Base-by-base conservation (phyloP, 2,113 vertebrate genomes). In the Cettia cetti region DNA sequence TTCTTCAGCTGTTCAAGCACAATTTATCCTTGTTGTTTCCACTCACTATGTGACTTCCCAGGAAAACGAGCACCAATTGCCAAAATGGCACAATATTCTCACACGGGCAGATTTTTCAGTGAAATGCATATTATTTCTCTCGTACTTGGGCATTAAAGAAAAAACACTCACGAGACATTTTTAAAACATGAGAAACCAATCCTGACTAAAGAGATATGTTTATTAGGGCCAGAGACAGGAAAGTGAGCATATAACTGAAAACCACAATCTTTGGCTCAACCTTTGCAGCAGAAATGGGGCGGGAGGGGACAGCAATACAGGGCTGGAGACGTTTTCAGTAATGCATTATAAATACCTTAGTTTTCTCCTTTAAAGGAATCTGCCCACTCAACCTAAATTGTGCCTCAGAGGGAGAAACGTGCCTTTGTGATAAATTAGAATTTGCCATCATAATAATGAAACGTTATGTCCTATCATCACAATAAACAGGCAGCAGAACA, bases 21-120 rank as follows among this genome's bases (percentile, higher is more conserved):
- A 93, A 97, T 96, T 96, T 94, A 87, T 69, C 91, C 72, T 91
- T 96, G 94, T 79, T 92, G 79, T 95, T 97, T 94, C 82, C 90
- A 93, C 93, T 76, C 66, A 76, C 86, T 84, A 86, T 60, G 65
- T 35, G 72, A 79, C 92, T 95, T 95, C 85, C 87, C 90, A 77
- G 59, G 63, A 91, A 94, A 72, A 79, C 72, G 86, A 82, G 66
- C 19, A 4, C 56, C 82, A 94, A 60, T 16, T 74, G 90, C 86
- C 96, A 96, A 95, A 95, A 94, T 4, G 89, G 69, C 80, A 83
- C 42, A 63, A 72, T 72, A 90, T 72, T 64, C 59, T 85, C 44
- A 76, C 20, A 57, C 14, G 5, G 31, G 47, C 88, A 59, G 47
- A 86, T 81, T 94, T 94, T 64, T 86, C 74, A 96, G 53, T 57